phyloP scores from a whole-genome alignment of 2,113 vertebrate species.

The Lipotes vexillifer region DNA sequence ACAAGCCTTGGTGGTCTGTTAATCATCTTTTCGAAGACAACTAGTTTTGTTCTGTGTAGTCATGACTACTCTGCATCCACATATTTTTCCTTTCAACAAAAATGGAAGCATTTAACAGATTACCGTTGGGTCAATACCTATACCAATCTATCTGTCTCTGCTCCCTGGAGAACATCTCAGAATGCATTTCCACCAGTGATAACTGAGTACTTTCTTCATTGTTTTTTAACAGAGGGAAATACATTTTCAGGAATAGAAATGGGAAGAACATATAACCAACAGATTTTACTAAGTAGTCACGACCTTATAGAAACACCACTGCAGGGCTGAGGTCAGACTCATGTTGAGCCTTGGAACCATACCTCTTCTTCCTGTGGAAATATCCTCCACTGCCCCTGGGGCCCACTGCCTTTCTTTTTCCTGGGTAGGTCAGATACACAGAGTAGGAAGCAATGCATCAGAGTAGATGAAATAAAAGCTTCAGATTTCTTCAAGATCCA shows the following conservation, averaged over 20 bases:
- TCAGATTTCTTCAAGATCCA: neutral
- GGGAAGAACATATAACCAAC: neutral
- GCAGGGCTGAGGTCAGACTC: neutral
- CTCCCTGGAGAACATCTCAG: neutral
- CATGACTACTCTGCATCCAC: neutral
- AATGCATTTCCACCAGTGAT: neutral
- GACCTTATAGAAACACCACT: neutral
- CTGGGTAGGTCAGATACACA: neutral
- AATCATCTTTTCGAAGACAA: neutral
- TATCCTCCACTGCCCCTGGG: neutral
- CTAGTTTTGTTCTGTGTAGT: neutral
- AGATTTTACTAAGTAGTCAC: neutral
- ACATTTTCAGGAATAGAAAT: neutral
- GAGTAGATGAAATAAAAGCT: neutral
- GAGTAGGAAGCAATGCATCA: neutral
- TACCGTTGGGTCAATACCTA: neutral
- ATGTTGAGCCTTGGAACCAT: accelerated
- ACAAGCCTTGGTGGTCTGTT: neutral
- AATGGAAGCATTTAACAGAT: neutral
- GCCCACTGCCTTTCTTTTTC: neutral
- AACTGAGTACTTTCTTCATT: neutral
- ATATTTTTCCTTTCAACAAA: neutral
- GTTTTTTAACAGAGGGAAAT: neutral
- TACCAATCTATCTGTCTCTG: neutral
- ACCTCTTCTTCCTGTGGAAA: neutral